A percentile compares a stretch with the other conserved stretches of the same genome.
Conservation (phyloP, 2,113 vertebrate genomes). For the Acanthisitta chloris region DNA sequence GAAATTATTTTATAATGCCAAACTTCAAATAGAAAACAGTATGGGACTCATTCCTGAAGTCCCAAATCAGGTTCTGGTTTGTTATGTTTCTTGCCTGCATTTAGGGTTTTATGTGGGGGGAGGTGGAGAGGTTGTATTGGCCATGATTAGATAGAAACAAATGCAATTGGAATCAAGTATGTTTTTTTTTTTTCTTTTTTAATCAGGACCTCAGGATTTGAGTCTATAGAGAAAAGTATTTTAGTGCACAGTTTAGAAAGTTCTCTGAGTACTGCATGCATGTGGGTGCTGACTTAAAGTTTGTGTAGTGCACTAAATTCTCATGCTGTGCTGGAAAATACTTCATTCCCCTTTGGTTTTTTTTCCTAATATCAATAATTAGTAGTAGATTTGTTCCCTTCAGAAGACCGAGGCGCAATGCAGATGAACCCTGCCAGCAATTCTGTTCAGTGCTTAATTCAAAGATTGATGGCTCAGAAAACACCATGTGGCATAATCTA, state of each 20-base stretch:
- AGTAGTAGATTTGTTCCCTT: background rate
- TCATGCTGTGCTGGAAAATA: background rate
- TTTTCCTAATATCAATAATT: background rate
- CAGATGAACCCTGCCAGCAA: background rate
- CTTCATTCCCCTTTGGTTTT: background rate
- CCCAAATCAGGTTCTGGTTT: background rate
- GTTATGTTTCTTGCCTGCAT: background rate
- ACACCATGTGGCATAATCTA: background rate
- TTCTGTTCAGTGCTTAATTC: background rate
- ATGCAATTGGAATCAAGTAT: background rate
- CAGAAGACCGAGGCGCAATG: background rate
- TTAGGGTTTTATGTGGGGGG: background rate
- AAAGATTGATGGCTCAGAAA: background rate
- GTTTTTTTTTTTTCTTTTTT: background rate
- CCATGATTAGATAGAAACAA: background rate
- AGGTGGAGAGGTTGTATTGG: no score
- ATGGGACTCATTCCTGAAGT: background rate
- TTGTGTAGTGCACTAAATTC: background rate
- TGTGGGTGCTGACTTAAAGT: background rate
- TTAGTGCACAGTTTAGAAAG: background rate
- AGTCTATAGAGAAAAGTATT: background rate
- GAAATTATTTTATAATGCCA: constrained; percentile 15
- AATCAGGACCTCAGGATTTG: background rate
- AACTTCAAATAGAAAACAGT: background rate
- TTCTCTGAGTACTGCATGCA: background rate